These are phyloP conservation scores for Mythimna ferrago DNA, from an alignment of 2,888 invertebrate species.

Conservation along the genomic window DNA sequence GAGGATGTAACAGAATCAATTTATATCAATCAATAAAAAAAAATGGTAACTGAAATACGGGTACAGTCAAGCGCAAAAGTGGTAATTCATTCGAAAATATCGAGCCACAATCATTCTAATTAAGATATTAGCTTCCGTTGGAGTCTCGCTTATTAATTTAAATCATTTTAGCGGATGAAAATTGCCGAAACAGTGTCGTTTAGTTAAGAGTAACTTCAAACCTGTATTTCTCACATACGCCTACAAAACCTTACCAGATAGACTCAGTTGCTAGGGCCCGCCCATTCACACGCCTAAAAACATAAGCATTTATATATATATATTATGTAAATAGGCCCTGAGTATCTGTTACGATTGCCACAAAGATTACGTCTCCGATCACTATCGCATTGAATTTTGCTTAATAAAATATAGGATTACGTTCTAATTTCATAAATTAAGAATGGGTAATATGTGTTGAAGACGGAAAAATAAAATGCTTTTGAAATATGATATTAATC, in stretches of 20 bases:
- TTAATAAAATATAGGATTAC: conserved; percentile 33
- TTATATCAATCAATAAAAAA: too few species aligned
- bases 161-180: not conserved
- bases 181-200: not conserved
- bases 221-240: conserved; percentile 5
- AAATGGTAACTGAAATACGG: too few species aligned
- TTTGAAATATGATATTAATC: conserved; percentile 44
- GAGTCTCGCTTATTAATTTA: too few species aligned
- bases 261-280: conserved; percentile 23
- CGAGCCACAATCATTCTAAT: too few species aligned
- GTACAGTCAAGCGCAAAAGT: too few species aligned
- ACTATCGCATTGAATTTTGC: conserved; percentile 29
- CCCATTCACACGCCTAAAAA: conserved; percentile 38
- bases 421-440: conserved; percentile 45
- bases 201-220: not conserved
- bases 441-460: conserved; percentile 21
- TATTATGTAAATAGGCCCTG: conserved; percentile 35
- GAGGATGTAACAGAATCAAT: too few species aligned
- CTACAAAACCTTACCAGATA: conserved; percentile 8
- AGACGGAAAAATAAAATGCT: conserved; percentile 1
- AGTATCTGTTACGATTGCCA: conserved; percentile 38
- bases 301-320: conserved; percentile 37
- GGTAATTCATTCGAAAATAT: too few species aligned
- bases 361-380: conserved; percentile 27
- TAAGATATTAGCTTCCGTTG: too few species aligned